Evolutionary conservation across 2,113 vertebrate genomes (phyloP).

Genomic region (Podocnemis expansa): DNA sequence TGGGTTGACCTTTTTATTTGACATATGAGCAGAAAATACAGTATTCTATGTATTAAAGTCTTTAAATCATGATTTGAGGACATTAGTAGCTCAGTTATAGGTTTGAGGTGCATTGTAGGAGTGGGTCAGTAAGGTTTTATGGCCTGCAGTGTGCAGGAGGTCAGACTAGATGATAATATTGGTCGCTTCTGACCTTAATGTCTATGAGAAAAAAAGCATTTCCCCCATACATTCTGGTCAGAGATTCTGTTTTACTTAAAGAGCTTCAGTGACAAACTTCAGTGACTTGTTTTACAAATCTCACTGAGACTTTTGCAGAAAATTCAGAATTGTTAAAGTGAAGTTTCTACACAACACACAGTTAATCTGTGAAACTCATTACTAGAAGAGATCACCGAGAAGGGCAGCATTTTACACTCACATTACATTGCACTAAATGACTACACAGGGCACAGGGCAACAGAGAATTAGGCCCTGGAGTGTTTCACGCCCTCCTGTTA

Average conservation of each 20-base stretch:
- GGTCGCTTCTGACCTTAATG: no score
- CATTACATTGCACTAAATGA: not conserved
- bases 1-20: not conserved
- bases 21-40: not conserved
- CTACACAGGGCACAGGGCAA: slow-evolving; percentile 12
- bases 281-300: not conserved
- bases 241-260: not conserved
- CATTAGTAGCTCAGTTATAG: no score
- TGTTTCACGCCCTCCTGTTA: not conserved
- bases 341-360: not conserved
- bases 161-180: no score
- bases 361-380: not conserved
- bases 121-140: no score
- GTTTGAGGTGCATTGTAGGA: no score
- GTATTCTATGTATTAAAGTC: no score
- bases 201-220: no score
- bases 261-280: not conserved
- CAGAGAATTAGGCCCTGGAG: not conserved
- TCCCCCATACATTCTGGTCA: not conserved
- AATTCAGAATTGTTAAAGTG: not conserved
- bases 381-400: not conserved
- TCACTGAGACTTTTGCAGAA: not conserved
- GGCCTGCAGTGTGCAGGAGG: no score
- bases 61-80: no score
- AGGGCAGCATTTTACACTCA: not conserved